Evolutionary conservation across 37 sponge, comb jelly and placozoan genomes (phyloP), one percentile per base, ranked within the genome.

Genomic region (Amphimedon queenslandica): DNA sequence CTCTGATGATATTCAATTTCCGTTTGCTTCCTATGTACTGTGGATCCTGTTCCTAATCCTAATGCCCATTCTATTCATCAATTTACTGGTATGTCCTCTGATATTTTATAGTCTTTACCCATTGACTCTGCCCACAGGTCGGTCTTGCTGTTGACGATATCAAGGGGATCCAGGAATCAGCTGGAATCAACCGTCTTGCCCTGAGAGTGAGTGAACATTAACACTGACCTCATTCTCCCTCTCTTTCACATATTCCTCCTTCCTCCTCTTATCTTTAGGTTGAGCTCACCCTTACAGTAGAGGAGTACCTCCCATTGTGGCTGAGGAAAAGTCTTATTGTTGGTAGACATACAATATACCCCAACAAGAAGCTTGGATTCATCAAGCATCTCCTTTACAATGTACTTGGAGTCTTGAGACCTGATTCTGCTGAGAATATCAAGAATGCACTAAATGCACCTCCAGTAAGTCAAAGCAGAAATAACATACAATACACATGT

Each of bases 131-230:
- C 13, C 51, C 51, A 21, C 72, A 96, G 96, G 88, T 98, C 74
- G 99, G 99, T 89, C 68, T 99, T 69, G 99, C 99, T 77, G 99
- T 99, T 38, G 99, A 99, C 63, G 99, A 99, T 57, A 99, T 95
- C 60, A 92, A 99, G 66, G 93, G 80, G 11, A 90, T 92, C 33
- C 93, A 89, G 40, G 82, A 90, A 30, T 64, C 90, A 13, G 99
- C 99, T 61, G 78, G 63, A 6, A 78, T 99, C 37, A 83, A 89
- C 41, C 77, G 91, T 10, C 70, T 92, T 16, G 87, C 84, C 24
- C 77, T 99, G 80, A 83, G 94, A 81, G 95, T 98, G 3, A n/a
- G 33, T 42, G 51, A 41, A 28, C 34, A 55, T 72, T 6, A 21
- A 11, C 55, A 3, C 34, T 47, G 23, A 24, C 18, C 10, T 68